Evolutionary conservation across 1,140 invertebrate species (phyloP).

Genomic region (Hycleus phaleratus): DNA sequence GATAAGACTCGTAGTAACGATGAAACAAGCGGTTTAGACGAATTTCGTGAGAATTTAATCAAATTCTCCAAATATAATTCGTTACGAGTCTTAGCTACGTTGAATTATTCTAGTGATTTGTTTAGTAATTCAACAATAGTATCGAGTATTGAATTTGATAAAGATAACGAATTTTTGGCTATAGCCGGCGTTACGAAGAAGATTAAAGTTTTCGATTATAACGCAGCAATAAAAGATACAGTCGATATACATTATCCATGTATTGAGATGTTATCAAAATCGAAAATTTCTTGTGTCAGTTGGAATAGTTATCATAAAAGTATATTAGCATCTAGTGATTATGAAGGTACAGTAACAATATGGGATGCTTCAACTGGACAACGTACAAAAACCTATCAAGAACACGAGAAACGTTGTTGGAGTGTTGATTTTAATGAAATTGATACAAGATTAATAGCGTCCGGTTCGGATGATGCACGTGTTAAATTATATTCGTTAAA

Average conservation of each 20-base stretch:
- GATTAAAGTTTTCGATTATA: slow-evolving; percentile 92
- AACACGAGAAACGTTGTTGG: slow-evolving; percentile 96
- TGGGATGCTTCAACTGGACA: slow-evolving; percentile 87
- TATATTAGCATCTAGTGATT: slow-evolving; percentile 83
- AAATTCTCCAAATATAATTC: slow-evolving; percentile 82
- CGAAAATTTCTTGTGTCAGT: slow-evolving; percentile 91
- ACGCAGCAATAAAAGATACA: slow-evolving; percentile 71
- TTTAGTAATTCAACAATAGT: slow-evolving; percentile 89
- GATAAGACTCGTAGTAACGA: slow-evolving; percentile 32
- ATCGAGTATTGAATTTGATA: slow-evolving; percentile 95
- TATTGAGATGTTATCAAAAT: slow-evolving; percentile 86
- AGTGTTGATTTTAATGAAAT: slow-evolving; percentile 93
- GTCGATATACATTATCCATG: slow-evolving; percentile 88
- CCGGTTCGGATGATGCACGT: slow-evolving; percentile 89
- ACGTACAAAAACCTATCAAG: slow-evolving; percentile 66
- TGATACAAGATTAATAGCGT: slow-evolving; percentile 85
- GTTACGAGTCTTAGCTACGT: slow-evolving; percentile 71
- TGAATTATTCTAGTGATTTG: slow-evolving; percentile 82
- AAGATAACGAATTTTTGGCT: slow-evolving; percentile 93
- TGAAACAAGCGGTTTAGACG: slow-evolving; percentile 53
- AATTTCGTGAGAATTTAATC: slow-evolving; percentile 79
- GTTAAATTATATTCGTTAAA: slow-evolving; percentile 93
- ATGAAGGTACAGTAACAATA: slow-evolving; percentile 87
- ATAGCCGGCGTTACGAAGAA: slow-evolving; percentile 94
- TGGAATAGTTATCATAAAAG: slow-evolving; percentile 93